phyloP scores from a whole-genome alignment of 2,888 invertebrate species.

The Mythimna impura region DNA sequence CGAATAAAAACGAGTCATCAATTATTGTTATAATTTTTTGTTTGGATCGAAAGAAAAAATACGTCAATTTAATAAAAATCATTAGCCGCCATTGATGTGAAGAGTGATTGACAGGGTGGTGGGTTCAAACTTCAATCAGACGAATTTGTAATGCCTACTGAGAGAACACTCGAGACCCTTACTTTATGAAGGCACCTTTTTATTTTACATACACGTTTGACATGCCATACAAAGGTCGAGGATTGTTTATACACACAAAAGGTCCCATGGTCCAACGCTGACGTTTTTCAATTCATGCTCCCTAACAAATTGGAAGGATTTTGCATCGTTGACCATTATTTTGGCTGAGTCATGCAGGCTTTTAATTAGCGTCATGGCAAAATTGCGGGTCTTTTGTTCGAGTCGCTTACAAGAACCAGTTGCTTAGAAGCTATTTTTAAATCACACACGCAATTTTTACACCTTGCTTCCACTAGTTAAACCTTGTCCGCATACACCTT shows the following conservation, averaged over 20 bases:
- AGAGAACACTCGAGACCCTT: constrained; percentile 72
- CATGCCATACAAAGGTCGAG: constrained; percentile 55
- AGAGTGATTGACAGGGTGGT: constrained; percentile 76
- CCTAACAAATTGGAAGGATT: constrained; percentile 47
- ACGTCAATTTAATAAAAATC: constrained; percentile 74
- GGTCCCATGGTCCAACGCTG: constrained; percentile 23
- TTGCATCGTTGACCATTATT: constrained; percentile 39
- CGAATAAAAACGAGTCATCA: constrained; percentile 65
- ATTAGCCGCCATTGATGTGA: constrained; percentile 73
- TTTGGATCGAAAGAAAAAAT: constrained; percentile 59
- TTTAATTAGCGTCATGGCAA: constrained; percentile 20
- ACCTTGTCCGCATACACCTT: constrained; percentile 36
- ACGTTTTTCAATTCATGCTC: constrained; percentile 40
- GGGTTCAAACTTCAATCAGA: constrained; percentile 77
- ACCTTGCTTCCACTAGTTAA: constrained; percentile 27
- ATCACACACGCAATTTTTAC: constrained; percentile 37
- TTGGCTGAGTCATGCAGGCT: constrained; percentile 45
- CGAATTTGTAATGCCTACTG: constrained; percentile 82
- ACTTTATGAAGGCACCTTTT: constrained; percentile 71
- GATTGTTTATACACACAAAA: constrained; percentile 52
- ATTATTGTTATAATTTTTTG: constrained; percentile 68
- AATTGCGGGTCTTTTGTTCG: constrained; percentile 32
- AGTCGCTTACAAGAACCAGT: constrained; percentile 35
- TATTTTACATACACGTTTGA: constrained; percentile 57
- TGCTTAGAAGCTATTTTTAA: constrained; percentile 50